A percentile compares a stretch with the other conserved stretches of the same genome.
Conservation (phyloP, 2,888 invertebrate genomes). For the Macaria liturata region DNA sequence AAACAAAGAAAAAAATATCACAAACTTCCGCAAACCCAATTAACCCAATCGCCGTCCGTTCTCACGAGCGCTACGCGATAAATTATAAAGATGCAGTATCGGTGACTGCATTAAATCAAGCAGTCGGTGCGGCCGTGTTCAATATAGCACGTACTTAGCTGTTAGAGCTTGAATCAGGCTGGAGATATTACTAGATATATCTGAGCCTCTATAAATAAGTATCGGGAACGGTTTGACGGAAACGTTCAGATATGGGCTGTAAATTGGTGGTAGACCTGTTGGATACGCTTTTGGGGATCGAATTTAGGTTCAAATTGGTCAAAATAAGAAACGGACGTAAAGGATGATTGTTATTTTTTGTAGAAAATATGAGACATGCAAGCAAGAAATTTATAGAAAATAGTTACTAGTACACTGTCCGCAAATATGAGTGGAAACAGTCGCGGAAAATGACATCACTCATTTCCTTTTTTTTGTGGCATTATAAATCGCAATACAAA, state of each 20-base stretch:
- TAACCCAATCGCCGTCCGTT: conserved; percentile 43
- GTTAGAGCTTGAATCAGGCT: conserved; percentile 27
- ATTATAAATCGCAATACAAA: too few relatives aligned
- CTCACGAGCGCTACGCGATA: conserved; percentile 71
- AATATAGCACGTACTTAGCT: conserved; percentile 27
- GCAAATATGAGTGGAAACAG: too few relatives aligned
- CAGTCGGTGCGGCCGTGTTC: conserved; percentile 44
- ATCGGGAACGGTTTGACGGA: conserved; percentile 14
- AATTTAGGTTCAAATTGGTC: too few relatives aligned
- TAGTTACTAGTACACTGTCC: too few relatives aligned
- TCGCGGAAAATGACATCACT: too few relatives aligned
- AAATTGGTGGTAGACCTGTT: too few relatives aligned
- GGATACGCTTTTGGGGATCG: too few relatives aligned
- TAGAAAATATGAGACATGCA: too few relatives aligned
- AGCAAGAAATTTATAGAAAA: too few relatives aligned
- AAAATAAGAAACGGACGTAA: too few relatives aligned
- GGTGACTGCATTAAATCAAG: conserved; percentile 74
- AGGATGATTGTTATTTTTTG: too few relatives aligned
- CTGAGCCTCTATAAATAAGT: conserved; percentile 15
- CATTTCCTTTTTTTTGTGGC: too few relatives aligned
- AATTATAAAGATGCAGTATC: conserved; percentile 77
- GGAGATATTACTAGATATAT: conserved; percentile 19
- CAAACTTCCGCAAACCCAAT: conserved; percentile 13
- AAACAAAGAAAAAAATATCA: conserved; percentile 2
- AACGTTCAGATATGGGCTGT: conserved; percentile 6